Evolutionary conservation across 2,113 vertebrate species (phyloP), one percentile per base, ranked within the genome.

Genomic region (Hydropotes inermis): DNA sequence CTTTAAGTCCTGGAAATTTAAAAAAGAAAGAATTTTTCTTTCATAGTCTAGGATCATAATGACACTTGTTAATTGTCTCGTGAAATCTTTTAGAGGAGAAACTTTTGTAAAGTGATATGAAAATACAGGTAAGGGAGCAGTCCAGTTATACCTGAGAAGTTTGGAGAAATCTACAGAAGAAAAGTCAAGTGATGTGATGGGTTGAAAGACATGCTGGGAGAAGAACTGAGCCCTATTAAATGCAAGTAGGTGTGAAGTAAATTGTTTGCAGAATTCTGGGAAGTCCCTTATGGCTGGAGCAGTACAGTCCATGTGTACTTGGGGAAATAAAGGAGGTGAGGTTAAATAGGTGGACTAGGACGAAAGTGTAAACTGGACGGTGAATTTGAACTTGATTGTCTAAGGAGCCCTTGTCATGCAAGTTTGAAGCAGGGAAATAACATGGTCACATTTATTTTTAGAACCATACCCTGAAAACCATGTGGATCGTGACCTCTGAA

Each of bases 21-120:
- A 88, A 92, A 91, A 58, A 78, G 58, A 70, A 61, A 4, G 2
- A 13, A 50, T 50, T n/a, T 90, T 57, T 74, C 28, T 88, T 96
- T 89, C 6, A 43, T 54, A 89, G 60, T 86, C 4, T 9, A 82
- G 87, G 93, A 50, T 83, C 78, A 60, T 47, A 54, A 9, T 89
- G 86, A 7, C 23, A 76, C 19, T 61, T 95, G 43, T n/a, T 89
- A 87, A 61, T 76, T 78, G 30, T 97, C 17, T 95, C 25, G 25
- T 87, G 43, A 86, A 93, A 82, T 82, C 43, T 85, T 95, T 87
- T 87, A 45, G 67, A 83, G 81, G 21, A 79, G 45, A 96, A 52
- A 45, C 39, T 33, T 91, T 95, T 97, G 55, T 43, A 87, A 92
- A 89, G 43, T 86, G 86, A 39, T 78, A 50, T 47, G 87, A 89